Evolutionary conservation across 2,797 vertebrate genomes (phyloP), one percentile per base, ranked within the genome.

Genomic region (Octomys mimax): DNA sequence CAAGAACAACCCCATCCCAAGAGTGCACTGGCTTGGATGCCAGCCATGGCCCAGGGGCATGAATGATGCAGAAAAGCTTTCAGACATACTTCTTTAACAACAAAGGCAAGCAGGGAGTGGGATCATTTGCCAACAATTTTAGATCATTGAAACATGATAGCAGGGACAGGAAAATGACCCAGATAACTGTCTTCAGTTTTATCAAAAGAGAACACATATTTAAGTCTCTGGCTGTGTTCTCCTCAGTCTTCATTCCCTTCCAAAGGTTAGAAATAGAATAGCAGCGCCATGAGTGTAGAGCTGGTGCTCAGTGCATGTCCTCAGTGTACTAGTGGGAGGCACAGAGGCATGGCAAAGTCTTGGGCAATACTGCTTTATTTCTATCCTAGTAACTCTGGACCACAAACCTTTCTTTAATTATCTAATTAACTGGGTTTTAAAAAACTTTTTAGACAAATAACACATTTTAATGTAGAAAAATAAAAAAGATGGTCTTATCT

Each of bases 151-250:
- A 89, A 80, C 87, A 80, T 7, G 89, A 78, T 84, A 93, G 52
- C 11, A 86, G 68, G 54, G 33, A 77, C 79, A 92, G 22, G 62
- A 92, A 95, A 95, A 79, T 90, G 92, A 94, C 62, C 89, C n/a
- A 89, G 87, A 97, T 71, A 93, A 13, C 94, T 83, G 57, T 95
- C 90, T 88, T 95, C 81, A 77, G 62, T 93, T 89, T 87, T 83
- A 52, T 89, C 95, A 24, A 95, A 86, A 94, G 31, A 93, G 46
- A 85, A 96, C 78, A 95, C 42, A 71, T n/a, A 80, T 83, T 82
- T 78, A 78, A 89, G 11, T 92, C 75, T 14, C 84, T 88, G 52
- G 64, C 57, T 80, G 2, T 46, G 7, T 42, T 96, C 61, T 66
- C n/a, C 28, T 94, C 1, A 14, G 14, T 26, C 16, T 36, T 28